Conservation (phyloP, 2,797 vertebrate species). For the Molossus alvarezi region DNA sequence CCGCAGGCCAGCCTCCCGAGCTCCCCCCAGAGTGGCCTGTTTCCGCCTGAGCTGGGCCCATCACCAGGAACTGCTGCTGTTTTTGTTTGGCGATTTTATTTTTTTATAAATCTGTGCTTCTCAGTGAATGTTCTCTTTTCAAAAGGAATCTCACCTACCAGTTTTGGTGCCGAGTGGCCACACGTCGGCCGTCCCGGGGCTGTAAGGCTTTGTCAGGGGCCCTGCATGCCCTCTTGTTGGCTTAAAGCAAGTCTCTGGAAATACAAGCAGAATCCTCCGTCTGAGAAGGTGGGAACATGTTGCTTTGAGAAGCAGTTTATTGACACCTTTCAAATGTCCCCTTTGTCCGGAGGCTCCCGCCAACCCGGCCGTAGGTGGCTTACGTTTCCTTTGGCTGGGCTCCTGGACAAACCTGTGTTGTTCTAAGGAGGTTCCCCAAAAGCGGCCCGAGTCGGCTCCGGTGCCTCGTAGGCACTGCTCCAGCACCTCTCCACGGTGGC, state of each 20-base stretch:
- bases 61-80: neutral
- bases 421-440: constrained; percentile 86
- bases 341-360: constrained; percentile 87
- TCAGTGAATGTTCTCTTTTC: neutral
- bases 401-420: constrained; percentile 87
- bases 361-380: constrained; percentile 85
- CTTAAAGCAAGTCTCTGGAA: constrained; percentile 80
- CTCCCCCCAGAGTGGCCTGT: no score
- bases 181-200: neutral
- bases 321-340: constrained; percentile 88
- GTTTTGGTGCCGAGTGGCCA: neutral
- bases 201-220: constrained; percentile 74
- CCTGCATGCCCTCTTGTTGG: constrained; percentile 68
- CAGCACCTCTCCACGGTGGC: constrained; percentile 69
- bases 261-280: constrained; percentile 86
- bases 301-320: constrained; percentile 87
- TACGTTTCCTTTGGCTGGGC: constrained; percentile 84
- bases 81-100: neutral
- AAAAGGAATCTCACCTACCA: neutral
- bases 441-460: neutral
- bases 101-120: neutral
- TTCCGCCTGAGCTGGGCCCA: neutral
- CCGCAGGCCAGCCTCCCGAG: no score
- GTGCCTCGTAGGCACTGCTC: neutral
- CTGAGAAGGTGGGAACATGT: constrained; percentile 86